Base-by-base conservation (phyloP, 1,140 invertebrate genomes). In the Brachionus calyciflorus region DNA sequence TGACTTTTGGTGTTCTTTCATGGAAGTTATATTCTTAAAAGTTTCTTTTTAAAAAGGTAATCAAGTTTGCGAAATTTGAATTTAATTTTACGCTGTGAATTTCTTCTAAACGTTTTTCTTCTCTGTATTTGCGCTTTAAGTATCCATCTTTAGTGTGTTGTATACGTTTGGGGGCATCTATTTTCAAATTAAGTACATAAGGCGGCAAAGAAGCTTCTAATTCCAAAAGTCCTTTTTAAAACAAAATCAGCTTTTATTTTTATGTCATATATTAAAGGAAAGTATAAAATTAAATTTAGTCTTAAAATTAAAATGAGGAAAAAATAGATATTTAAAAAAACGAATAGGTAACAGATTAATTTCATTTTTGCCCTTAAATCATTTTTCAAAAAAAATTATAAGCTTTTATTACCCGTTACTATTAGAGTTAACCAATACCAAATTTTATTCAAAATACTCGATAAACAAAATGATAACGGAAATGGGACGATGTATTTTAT, bases 1-100 rank as follows among this genome's bases (percentile, higher is more conserved):
- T 48, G 86, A 84, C 75, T 87, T 81, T 77, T 87, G 87, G 40
- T 79, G 79, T 17, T 17, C 81, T 83, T 79, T 86, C 78, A 69
- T 51, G 12, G 40, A 44, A 44, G 21, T n/a, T 41, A 57, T 33
- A 46, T 21, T 76, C 12, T 76, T 21, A 10, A 19, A 78, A 46
- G 14, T 33, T 33, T 51, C 6, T n/a, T n/a, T n/a, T n/a, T n/a
- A n/a, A n/a, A n/a, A n/a, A 69, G 14, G n/a, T 6, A 30, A 24
- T 26, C n/a, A 46, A 33, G 14, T 1, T 24, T 10, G 53, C 41
- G 69, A 51, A 9, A 33, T 26, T 14, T 0, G 49, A 51, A 10
- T 53, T 51, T 21, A 40, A 10, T 46, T 53, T 30, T 79, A 85
- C 84, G 75, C 82, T 78, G 78, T 85, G 80, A 78, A 85, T 82